Conservation (phyloP, 2,113 vertebrate species). For the Cololabis saira region DNA sequence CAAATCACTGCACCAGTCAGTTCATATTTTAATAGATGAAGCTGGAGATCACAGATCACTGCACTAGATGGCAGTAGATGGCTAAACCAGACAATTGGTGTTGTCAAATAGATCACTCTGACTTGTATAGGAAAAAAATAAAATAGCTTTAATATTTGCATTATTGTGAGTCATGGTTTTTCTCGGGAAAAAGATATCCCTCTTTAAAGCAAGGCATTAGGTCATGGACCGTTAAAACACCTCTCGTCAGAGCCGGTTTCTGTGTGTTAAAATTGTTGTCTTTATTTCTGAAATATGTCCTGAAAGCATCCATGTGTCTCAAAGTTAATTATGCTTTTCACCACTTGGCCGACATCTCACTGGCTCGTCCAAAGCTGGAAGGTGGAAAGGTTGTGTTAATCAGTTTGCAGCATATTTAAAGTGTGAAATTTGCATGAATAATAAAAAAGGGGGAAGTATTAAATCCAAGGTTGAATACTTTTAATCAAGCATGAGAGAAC, state of each 20-base stretch:
- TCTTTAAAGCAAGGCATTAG: background rate
- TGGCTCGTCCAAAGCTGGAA: background rate
- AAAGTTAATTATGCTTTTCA: background rate
- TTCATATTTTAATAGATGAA: background rate
- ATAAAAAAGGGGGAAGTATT: conserved; percentile 3
- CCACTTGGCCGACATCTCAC: background rate
- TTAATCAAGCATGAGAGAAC: conserved; percentile 5
- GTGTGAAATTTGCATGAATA: background rate
- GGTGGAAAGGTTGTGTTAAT: background rate
- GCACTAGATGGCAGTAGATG: conserved; percentile 74
- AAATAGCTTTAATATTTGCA: background rate
- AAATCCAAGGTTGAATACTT: background rate
- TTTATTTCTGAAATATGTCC: conserved; percentile 6
- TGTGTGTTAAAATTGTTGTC: background rate
- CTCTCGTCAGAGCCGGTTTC: background rate
- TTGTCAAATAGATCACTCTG: conserved; percentile 21
- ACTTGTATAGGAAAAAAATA: background rate
- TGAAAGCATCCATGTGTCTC: conserved; percentile 10
- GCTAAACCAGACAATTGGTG: conserved; percentile 39
- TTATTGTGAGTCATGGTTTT: background rate
- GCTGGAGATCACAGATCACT: conserved; percentile 35
- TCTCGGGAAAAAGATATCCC: background rate
- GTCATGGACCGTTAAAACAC: background rate
- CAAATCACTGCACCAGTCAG: background rate
- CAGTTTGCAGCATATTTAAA: background rate